Evolutionary conservation across 1,140 invertebrate genomes (phyloP), one percentile per base, ranked within the genome.

Genomic region (Littorina saxatilis): DNA sequence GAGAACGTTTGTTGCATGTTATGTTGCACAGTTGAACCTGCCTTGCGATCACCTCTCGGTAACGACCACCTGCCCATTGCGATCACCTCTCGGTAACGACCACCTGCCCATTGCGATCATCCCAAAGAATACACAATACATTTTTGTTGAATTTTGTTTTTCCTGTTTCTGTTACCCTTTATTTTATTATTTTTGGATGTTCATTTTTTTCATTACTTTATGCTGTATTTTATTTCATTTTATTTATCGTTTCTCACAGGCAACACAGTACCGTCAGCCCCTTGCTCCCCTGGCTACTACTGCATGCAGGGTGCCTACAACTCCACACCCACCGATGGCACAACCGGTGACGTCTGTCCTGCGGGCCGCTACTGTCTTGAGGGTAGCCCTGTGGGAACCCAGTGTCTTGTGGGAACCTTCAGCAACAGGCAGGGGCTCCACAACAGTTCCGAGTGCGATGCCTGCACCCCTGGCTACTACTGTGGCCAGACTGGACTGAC

Each of bases 401-500:
- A 86, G 5, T 92, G 91, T 83, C 90, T 88, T 32, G 72, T 86
- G 73, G 90, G 90, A 29, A 92, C 90, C 7, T 92, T 88, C 85
- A 91, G 88, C 83, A 90, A 86, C 70, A 80, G 63, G n/a, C 82
- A 68, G 13, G 91, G 90, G 29, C 81, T 91, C 27, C 84, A 76
- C 23, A 86, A 80, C 55, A 82, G 76, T 37, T 82, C 79, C 50
- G 85, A 89, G 74, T 91, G 89, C 82, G 81, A 84, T 1, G 55
- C 79, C n/a, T 90, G 90, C 79, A 89, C 89, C 0, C 88, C 87
- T 66, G 90, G 89, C 3, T 87, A 84, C 70, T 91, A 91, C 84
- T 92, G 91, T 83, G 83, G 80, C 50, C 83, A 72, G 11, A 86
- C 83, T 0, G 90, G 88, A 75, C 81, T 92, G 13, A 90, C 87